Evolutionary conservation across 2,888 invertebrate species (phyloP), one percentile per base, ranked within the genome.

Genomic region (Ornithoptera priamus): DNA sequence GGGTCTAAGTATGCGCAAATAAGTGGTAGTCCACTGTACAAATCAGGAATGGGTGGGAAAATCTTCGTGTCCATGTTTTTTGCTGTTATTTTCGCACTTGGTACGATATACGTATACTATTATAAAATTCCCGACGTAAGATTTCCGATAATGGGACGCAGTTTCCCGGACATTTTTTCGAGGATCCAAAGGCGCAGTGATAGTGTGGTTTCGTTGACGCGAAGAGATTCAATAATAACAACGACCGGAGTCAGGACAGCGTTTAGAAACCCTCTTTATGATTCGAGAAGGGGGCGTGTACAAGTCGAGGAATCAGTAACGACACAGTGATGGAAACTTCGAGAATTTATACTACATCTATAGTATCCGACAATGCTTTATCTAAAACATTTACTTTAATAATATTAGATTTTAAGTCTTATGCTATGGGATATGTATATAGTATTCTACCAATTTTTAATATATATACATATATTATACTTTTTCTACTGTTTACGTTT

Each of bases 181-280:
- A 85, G 90, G 68, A 85, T 87, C 57, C 83, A 88, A 61, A 80
- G 83, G 24, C 82, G 92, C 64, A 86, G 89, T 7, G 92, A 92
- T 1, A 92, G 92, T 75, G 81, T 90, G 1, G 87, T 92, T 10
- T 89, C 90, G 36, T 75, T 92, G 72, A 88, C 91, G 0, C 74
- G 91, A 67, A 82, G 89, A 66, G 90, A 89, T 72, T 92, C 92
- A 4, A 57, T 64, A 22, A 77, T 77, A 0, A 77, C 80, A 0
- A 82, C 78, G 1, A 73, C 82, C 57, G 69, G 79, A 7, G 76
- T 75, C 6, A 78, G 82, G 50, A 84, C 87, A 0, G 87, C 89
- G 0, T 92, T 92, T 70, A 87, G 89, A 36, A 92, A 92, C 77
- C 92, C 92, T 0, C 72, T 92, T 74, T 92, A 91, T 74, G 83